phyloP scores from a whole-genome alignment of 1,140 invertebrate species.

The Leptopilina clavipes region DNA sequence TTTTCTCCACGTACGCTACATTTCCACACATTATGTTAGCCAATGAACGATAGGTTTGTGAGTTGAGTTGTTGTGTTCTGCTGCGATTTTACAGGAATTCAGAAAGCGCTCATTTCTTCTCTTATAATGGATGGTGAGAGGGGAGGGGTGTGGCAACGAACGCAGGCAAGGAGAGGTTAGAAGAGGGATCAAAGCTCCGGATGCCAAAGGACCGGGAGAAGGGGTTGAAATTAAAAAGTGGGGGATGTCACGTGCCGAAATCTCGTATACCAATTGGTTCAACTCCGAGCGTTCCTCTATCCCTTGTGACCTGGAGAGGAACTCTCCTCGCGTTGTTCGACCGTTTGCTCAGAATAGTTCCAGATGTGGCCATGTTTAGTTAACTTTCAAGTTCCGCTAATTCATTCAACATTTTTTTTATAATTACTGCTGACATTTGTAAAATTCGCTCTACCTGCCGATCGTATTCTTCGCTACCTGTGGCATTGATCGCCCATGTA shows the following conservation, averaged over 20 bases:
- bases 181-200: background rate
- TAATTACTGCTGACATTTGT: conserved; percentile 57
- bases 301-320: conserved; percentile 36
- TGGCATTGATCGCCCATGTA: conserved; percentile 55
- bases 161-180: background rate
- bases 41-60: conserved; percentile 35
- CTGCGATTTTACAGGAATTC: conserved; percentile 37
- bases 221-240: conserved; percentile 18
- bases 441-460: conserved; percentile 60
- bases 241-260: conserved; percentile 50
- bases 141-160: background rate
- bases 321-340: conserved; percentile 45
- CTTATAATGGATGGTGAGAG: background rate
- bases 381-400: no score
- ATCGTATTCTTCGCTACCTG: conserved; percentile 64
- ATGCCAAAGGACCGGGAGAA: background rate
- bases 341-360: conserved; percentile 68
- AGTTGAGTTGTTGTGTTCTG: conserved; percentile 7
- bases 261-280: conserved; percentile 50
- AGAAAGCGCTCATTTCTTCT: background rate
- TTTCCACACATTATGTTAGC: background rate
- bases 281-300: conserved; percentile 40
- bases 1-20: conserved; percentile 45
- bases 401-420: conserved; percentile 61
- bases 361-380: no score